Evolutionary conservation across 1,140 invertebrate genomes (phyloP).

Genomic region (Pentalonia nigronervosa): DNA sequence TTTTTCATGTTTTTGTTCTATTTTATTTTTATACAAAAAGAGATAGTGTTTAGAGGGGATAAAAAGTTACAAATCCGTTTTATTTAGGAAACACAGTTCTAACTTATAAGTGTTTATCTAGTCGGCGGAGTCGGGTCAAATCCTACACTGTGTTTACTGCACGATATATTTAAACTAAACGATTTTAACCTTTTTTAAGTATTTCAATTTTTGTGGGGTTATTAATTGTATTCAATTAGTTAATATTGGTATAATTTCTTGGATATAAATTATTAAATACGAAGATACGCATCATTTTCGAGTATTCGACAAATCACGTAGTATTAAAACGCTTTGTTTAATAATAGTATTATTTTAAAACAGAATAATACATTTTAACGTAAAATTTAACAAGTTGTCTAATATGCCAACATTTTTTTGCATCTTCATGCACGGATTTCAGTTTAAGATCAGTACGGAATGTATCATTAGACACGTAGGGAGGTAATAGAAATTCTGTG

Average conservation of each 20-base stretch:
- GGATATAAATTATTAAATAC: too few species aligned
- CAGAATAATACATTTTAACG: too few species aligned
- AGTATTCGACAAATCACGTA: too few species aligned
- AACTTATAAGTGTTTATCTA: neutral
- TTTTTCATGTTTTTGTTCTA: neutral
- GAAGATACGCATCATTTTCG: too few species aligned
- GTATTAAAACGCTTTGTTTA: too few species aligned
- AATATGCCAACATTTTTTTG: too few species aligned
- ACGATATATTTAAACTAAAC: neutral
- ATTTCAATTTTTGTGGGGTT: neutral
- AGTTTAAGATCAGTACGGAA: too few species aligned
- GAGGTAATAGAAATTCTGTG: too few species aligned
- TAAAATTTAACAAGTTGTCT: too few species aligned
- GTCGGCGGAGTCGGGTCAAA: neutral
- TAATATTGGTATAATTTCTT: neutral
- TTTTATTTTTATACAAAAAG: neutral
- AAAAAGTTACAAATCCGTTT: neutral
- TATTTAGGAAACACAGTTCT: neutral
- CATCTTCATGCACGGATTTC: too few species aligned
- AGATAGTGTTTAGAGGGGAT: neutral
- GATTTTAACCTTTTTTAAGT: neutral
- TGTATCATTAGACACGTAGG: too few species aligned
- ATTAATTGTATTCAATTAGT: neutral
- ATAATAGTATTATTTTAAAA: too few species aligned
- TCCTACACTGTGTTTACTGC: neutral